phyloP scores from a whole-genome alignment of 2,797 vertebrate genomes.

The Cossypha niveicapilla region DNA sequence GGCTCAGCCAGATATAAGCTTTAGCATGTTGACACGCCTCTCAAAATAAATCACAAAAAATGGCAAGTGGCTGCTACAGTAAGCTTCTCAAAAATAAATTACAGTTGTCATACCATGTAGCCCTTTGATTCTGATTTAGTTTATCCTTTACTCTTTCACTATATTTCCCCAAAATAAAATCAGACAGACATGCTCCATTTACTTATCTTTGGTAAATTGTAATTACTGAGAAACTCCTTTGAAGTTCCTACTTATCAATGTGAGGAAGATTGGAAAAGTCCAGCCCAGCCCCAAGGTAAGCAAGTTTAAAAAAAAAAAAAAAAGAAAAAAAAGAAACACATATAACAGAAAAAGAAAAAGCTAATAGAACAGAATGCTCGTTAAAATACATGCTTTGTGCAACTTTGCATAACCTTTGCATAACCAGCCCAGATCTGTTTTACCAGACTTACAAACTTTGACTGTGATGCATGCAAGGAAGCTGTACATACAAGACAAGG shows the following conservation, averaged over 20 bases:
- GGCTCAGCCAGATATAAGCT: neutral
- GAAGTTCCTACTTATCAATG: neutral
- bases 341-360: neutral
- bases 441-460: neutral
- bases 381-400: neutral
- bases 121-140: neutral
- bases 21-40: neutral
- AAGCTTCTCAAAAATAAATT: neutral
- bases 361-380: neutral
- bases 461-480: neutral
- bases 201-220: neutral
- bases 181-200: neutral
- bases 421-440: neutral
- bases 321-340: neutral
- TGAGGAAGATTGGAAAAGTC: neutral
- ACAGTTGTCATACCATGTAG: neutral
- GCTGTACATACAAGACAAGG: neutral
- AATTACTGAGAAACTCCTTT: neutral
- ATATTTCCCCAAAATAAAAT: neutral
- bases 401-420: neutral
- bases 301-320: neutral
- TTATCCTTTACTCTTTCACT: neutral
- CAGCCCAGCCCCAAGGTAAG: neutral
- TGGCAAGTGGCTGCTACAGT: neutral
- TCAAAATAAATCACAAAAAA: conserved; percentile 2